phyloP scores from a whole-genome alignment of 2,113 vertebrate species.

The Pseudonaja textilis region DNA sequence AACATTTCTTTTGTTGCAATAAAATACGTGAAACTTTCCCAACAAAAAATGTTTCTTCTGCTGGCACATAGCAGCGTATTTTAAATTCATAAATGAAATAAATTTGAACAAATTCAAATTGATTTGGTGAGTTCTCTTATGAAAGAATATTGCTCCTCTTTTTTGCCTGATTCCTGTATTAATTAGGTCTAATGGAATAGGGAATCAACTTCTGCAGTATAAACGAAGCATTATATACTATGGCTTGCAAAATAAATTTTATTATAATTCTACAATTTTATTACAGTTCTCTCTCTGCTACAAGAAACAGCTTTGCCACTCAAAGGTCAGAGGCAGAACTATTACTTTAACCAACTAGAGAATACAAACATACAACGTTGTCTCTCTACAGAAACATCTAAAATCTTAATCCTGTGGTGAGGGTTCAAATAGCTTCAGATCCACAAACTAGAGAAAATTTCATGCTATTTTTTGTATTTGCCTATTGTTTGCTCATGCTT shows the following conservation, averaged over 20 bases:
- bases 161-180: not conserved
- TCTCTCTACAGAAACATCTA: not conserved
- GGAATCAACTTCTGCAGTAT: not conserved
- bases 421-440: not conserved
- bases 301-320: not conserved
- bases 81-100: not conserved
- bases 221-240: not conserved
- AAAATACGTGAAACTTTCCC: not conserved
- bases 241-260: not conserved
- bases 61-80: not conserved
- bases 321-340: not conserved
- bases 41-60: not conserved
- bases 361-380: not conserved
- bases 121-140: not conserved
- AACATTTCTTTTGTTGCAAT: not conserved
- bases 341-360: not conserved
- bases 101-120: not conserved
- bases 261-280: not conserved
- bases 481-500: not conserved
- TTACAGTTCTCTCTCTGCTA: not conserved
- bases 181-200: not conserved
- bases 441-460: not conserved
- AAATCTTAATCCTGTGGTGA: not conserved
- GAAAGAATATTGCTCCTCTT: not conserved
- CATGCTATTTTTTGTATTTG: not conserved